Evolutionary conservation across 1,140 invertebrate species (phyloP).

Genomic region (Rhyzopertha dominica): DNA sequence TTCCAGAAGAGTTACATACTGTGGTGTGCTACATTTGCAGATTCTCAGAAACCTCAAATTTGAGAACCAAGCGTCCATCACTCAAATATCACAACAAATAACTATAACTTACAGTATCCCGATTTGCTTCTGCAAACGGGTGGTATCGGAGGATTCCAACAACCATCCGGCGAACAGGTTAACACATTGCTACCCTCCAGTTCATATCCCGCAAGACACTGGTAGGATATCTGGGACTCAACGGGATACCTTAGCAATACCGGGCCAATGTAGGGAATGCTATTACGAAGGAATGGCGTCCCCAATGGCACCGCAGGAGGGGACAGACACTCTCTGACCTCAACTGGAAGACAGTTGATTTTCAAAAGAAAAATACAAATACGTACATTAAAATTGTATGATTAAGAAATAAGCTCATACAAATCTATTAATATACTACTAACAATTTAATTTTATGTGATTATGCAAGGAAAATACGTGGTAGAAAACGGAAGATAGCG

Average conservation of each 20-base stretch:
- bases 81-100: not conserved
- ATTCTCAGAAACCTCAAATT: no score
- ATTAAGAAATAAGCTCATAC: no score
- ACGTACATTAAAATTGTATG: not conserved
- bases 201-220: slow-evolving; percentile 45
- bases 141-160: slow-evolving; percentile 46
- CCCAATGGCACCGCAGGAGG: slow-evolving; percentile 28
- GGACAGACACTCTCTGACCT: slow-evolving; percentile 26
- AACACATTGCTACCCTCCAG: slow-evolving; percentile 43
- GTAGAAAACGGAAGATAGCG: no score
- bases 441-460: no score
- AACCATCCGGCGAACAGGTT: slow-evolving; percentile 45
- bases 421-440: no score
- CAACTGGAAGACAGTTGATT: slow-evolving; percentile 23
- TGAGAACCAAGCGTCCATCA: no score
- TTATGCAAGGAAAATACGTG: no score
- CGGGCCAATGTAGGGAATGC: not conserved
- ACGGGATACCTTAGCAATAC: slow-evolving; percentile 28
- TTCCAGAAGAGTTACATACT: no score
- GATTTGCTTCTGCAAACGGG: slow-evolving; percentile 31
- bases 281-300: slow-evolving; percentile 13
- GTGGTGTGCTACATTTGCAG: no score
- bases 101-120: slow-evolving; percentile 5
- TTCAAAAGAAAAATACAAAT: slow-evolving; percentile 4
- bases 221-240: slow-evolving; percentile 45